Conservation (phyloP, 2,113 vertebrate species). For the Austrofundulus limnaeus region DNA sequence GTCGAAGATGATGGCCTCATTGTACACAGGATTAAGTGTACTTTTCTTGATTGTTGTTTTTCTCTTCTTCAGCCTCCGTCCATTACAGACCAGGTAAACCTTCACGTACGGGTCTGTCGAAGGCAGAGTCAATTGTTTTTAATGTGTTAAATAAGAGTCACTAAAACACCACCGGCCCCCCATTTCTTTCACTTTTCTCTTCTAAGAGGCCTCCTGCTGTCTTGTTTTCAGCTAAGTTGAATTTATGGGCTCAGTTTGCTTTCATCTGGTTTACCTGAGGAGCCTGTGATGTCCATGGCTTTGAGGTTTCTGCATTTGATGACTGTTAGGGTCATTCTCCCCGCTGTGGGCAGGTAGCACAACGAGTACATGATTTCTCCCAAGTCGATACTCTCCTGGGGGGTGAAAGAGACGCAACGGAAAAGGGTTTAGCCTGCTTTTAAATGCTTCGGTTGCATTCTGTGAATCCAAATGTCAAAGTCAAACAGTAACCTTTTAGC, state of each 20-base stretch:
- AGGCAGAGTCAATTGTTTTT: constrained; percentile 11
- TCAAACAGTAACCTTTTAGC: not conserved
- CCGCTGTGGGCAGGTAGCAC: constrained; percentile 97
- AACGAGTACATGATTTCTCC: constrained; percentile 99
- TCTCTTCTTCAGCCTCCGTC: constrained; percentile 91
- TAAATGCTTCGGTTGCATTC: not conserved
- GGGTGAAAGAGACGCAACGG: constrained; percentile 4
- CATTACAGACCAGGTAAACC: constrained; percentile 95
- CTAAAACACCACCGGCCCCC: not conserved
- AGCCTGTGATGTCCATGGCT: constrained; percentile 98
- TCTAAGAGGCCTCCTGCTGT: constrained; percentile 8
- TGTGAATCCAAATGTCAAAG: constrained; percentile 5
- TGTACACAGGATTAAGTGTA: constrained; percentile 94
- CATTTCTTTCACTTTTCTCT: not conserved
- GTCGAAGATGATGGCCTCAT: constrained; percentile 98
- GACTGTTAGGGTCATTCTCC: constrained; percentile 96
- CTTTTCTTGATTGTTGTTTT: constrained; percentile 97
- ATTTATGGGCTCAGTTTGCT: constrained; percentile 19
- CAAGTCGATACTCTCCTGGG: constrained; percentile 94
- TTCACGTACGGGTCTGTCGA: constrained; percentile 94
- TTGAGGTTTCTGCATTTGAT: constrained; percentile 99
- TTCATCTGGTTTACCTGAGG: constrained; percentile 86
- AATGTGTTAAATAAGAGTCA: not conserved
- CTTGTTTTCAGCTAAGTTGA: constrained; percentile 12
- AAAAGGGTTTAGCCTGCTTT: constrained; percentile 5